These are phyloP conservation scores for Hemithea aestivaria DNA, from an alignment of 2,888 invertebrate species.

Conservation along the genomic window DNA sequence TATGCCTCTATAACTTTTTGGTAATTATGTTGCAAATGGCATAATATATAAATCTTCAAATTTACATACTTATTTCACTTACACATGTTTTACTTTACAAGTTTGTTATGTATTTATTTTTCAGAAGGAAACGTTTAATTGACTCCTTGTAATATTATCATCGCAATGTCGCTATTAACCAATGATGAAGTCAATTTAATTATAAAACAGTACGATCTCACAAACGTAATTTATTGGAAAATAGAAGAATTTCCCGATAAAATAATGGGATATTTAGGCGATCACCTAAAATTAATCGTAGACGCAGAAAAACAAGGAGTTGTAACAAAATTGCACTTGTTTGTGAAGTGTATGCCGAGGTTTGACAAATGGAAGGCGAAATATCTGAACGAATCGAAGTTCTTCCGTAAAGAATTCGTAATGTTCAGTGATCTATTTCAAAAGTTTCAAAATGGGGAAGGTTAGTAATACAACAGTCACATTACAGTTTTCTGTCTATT, in stretches of 20 bases:
- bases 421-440: constrained; percentile 55
- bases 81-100: too few relatives aligned
- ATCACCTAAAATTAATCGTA: constrained; percentile 53
- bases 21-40: too few relatives aligned
- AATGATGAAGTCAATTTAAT: constrained; percentile 45
- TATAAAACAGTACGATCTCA: constrained; percentile 35
- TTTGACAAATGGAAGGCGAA: constrained; percentile 66
- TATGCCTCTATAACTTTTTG: too few relatives aligned
- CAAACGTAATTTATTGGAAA: constrained; percentile 39
- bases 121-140: too few relatives aligned
- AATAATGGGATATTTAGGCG: constrained; percentile 59
- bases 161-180: constrained; percentile 45
- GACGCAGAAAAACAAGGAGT: constrained; percentile 33
- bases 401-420: constrained; percentile 57
- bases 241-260: constrained; percentile 48
- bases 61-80: too few relatives aligned
- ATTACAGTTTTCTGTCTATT: too few relatives aligned
- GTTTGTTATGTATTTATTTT: too few relatives aligned
- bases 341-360: constrained; percentile 80
- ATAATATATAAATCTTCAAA: too few relatives aligned
- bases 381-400: constrained; percentile 47
- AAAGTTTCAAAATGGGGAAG: constrained; percentile 47
- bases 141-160: too few relatives aligned
- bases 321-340: constrained; percentile 55
- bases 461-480: constrained; percentile 32